Base-by-base conservation (phyloP, 2,888 invertebrate genomes). In the Hemithea aestivaria region DNA sequence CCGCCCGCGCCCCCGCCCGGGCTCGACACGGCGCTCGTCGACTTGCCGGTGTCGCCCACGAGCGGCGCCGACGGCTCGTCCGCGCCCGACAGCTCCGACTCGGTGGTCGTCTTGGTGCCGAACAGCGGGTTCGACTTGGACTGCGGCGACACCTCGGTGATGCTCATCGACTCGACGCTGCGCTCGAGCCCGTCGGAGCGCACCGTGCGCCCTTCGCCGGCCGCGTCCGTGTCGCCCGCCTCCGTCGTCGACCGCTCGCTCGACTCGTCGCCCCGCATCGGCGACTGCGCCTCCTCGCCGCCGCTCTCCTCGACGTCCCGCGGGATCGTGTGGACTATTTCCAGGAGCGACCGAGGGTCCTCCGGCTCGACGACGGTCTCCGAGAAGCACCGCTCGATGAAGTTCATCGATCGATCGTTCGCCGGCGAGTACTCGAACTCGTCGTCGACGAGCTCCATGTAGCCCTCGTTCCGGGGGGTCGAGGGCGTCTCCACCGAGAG, bases 401-500 rank as follows among this genome's bases (percentile, higher is more conserved):
- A 90, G 60, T 90, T 89, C 62, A 90, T 83, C 11, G 84, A 84
- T 11, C 88, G 74, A 47, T 87, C 83, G 49, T 87, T 82, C 26
- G 64, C 69, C 0, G 82, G 81, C 7, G 77, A 77, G 48, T 69
- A 76, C 1, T 87, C 65, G 63, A 74, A 66, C 53, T 88, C 76
- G 62, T 89, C 71, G 62, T 84, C 82, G 1, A 84, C 81, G 3
- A 84, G 62, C 40, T 83, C 83, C 81, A 87, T 82, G 48, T 81
- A 87, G 6, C 79, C 81, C 33, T 73, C 73, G 48, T 82, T 84
- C 23, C 61, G 67, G 1, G 73, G 79, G 1, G 71, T 72, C 1
- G 50, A 48, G 1, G 79, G 75, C 1, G 62, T 90, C 55, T 92
- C 93, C 2, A 92, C 84, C 8, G 92, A 90, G 10, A 92, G 90